These are phyloP conservation scores for Gasteruption jaculator DNA, from an alignment of 2,888 invertebrate genomes.

Conservation along the genomic window DNA sequence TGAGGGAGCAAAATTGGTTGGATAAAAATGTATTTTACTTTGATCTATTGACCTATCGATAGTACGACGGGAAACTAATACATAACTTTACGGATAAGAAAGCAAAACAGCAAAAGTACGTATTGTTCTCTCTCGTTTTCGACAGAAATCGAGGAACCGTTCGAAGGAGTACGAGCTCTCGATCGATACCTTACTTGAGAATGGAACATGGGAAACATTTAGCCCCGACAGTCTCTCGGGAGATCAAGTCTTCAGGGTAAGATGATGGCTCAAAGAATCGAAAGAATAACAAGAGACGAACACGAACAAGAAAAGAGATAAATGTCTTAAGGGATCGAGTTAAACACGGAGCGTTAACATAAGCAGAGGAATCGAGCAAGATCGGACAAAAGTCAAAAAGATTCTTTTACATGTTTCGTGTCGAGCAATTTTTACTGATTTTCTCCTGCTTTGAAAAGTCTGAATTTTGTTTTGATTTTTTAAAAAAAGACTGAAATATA, in stretches of 20 bases:
- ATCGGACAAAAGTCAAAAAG: constrained; percentile 16
- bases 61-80: too few species aligned
- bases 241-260: constrained; percentile 61
- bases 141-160: constrained; percentile 52
- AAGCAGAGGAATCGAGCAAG: constrained; percentile 7
- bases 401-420: too few species aligned
- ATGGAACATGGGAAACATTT: constrained; percentile 61
- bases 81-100: too few species aligned
- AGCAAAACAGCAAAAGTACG: too few species aligned
- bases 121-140: constrained; percentile 48
- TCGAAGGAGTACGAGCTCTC: constrained; percentile 58
- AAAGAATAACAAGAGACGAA: constrained; percentile 9
- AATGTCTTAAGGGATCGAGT: constrained; percentile 2
- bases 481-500: too few species aligned
- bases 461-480: too few species aligned
- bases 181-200: constrained; percentile 58
- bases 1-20: too few species aligned
- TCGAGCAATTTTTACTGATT: too few species aligned
- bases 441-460: too few species aligned
- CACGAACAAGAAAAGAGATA: constrained; percentile 8
- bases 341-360: constrained; percentile 15
- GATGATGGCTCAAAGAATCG: constrained; percentile 33
- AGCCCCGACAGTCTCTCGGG: constrained; percentile 57
- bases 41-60: too few species aligned
- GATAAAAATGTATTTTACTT: too few species aligned